Percentiles rank a stretch among this genome's conserved stretches.
Conservation (phyloP, 2,113 vertebrate genomes). For the Ahaetulla prasina region DNA sequence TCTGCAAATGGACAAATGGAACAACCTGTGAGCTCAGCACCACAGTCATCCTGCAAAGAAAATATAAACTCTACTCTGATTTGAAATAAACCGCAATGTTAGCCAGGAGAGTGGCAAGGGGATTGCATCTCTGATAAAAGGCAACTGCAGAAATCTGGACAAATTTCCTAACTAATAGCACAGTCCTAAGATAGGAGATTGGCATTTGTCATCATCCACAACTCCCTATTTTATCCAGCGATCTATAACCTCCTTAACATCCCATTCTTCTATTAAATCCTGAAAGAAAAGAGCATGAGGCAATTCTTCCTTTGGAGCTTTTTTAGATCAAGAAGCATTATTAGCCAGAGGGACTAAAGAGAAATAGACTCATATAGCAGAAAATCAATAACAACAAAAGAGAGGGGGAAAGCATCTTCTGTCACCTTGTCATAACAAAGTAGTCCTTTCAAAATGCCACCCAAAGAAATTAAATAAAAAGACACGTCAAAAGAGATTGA, state of each 20-base stretch:
- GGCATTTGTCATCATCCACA: neutral
- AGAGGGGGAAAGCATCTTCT: neutral
- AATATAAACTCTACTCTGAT: neutral
- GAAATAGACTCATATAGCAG: neutral
- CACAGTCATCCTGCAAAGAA: neutral
- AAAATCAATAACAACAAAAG: neutral
- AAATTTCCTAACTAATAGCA: neutral
- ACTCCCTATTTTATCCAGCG: neutral
- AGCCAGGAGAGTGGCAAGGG: neutral
- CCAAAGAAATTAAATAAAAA: neutral
- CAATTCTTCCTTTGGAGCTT: neutral
- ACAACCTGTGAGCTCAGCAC: neutral
- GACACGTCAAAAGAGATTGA: neutral
- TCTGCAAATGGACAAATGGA: neutral
- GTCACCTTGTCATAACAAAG: neutral
- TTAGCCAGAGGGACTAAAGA: neutral
- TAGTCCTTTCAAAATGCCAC: neutral
- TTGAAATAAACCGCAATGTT: neutral
- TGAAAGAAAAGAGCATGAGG: neutral
- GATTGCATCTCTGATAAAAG: neutral
- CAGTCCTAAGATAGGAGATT: neutral
- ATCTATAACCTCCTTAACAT: neutral
- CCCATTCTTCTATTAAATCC: neutral
- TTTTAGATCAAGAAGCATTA: neutral
- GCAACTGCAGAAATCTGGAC: neutral